A percentile compares a stretch with the other conserved stretches of the same genome.
These are phyloP conservation scores for Gonioctena quinquepunctata DNA, from an alignment of 1,140 invertebrate genomes.

Conservation along the genomic window DNA sequence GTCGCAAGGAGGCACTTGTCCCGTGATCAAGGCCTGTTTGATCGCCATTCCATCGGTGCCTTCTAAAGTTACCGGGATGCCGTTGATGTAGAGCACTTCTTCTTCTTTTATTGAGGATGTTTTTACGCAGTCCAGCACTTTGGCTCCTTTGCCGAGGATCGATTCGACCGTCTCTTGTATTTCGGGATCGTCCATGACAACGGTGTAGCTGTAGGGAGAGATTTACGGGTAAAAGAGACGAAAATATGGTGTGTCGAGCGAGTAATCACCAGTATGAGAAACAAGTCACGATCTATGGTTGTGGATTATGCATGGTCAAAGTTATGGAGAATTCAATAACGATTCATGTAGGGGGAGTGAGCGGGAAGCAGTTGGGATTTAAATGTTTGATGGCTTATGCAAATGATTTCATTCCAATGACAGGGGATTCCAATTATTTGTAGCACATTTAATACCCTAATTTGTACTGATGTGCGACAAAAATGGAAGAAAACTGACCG, in stretches of 20 bases:
- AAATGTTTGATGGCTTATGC: no score
- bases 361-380: no score
- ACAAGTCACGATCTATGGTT: constrained; percentile 28
- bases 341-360: no score
- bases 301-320: no score
- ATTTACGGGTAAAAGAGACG: constrained; percentile 1
- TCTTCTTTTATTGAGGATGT: constrained; percentile 73
- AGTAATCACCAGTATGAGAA: constrained; percentile 10
- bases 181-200: constrained; percentile 68
- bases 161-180: constrained; percentile 79
- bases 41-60: constrained; percentile 73
- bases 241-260: not conserved
- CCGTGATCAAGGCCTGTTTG: constrained; percentile 70
- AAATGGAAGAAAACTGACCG: no score
- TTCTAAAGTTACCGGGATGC: constrained; percentile 70
- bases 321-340: no score
- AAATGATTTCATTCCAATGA: no score
- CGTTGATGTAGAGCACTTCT: constrained; percentile 76
- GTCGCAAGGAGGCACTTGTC: constrained; percentile 73
- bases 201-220: constrained; percentile 12
- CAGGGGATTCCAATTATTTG: no score
- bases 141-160: constrained; percentile 73
- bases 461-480: no score
- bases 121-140: constrained; percentile 77
- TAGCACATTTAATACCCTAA: no score